Percentiles rank a stretch among this genome's conserved stretches.
phyloP scores from a whole-genome alignment of 1,140 invertebrate genomes.

The Procambarus virginalis region DNA sequence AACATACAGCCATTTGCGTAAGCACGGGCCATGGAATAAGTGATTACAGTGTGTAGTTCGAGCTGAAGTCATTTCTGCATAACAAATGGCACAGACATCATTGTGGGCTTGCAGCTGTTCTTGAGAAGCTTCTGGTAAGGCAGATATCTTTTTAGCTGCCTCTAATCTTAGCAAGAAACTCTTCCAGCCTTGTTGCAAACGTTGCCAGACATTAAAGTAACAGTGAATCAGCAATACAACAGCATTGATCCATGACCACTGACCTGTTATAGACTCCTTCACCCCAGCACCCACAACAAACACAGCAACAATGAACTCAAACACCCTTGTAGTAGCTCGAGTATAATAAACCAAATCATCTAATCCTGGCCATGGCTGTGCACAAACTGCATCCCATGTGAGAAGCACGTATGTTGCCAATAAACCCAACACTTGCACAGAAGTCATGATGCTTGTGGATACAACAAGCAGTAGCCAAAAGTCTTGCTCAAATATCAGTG shows the following conservation, averaged over 20 bases:
- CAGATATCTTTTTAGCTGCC: conserved; percentile 95
- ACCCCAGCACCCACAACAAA: conserved; percentile 78
- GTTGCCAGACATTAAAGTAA: conserved; percentile 79
- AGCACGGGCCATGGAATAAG: conserved; percentile 94
- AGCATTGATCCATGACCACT: conserved; percentile 77
- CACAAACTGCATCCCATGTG: conserved; percentile 76
- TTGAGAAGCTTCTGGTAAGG: conserved; percentile 85
- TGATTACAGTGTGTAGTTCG: conserved; percentile 94
- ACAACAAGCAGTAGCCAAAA: conserved; percentile 79
- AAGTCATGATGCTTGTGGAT: conserved; percentile 77
- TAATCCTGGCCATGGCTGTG: conserved; percentile 77
- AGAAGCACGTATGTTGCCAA: conserved; percentile 77
- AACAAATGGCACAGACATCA: conserved; percentile 98
- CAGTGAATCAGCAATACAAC: conserved; percentile 77
- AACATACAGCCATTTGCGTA: conserved; percentile 97
- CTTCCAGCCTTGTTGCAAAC: conserved; percentile 78
- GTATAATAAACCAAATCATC: conserved; percentile 79
- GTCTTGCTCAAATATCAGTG: conserved; percentile 77
- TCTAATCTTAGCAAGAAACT: conserved; percentile 93
- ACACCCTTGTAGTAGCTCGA: conserved; percentile 75
- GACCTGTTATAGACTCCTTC: conserved; percentile 75
- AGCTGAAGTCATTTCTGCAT: conserved; percentile 92
- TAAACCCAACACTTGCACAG: conserved; percentile 78
- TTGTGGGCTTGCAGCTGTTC: conserved; percentile 85
- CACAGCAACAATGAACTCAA: conserved; percentile 78